A percentile compares a stretch with the other conserved stretches of the same genome.
These are phyloP conservation scores for Axea sp. DNA, from an alignment of 2,888 invertebrate species.

Conservation along the genomic window DNA sequence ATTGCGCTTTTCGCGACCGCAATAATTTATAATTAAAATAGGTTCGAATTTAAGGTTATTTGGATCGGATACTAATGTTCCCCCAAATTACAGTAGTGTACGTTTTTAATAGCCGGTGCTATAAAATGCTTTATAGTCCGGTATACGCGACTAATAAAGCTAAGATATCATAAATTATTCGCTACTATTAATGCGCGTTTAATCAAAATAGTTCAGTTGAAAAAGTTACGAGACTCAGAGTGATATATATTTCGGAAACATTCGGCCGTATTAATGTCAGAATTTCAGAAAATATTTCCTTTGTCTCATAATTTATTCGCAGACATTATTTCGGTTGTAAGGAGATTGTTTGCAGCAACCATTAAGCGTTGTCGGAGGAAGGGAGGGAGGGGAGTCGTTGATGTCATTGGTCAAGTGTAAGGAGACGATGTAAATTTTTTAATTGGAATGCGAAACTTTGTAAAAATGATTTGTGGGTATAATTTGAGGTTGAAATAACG, in stretches of 20 bases:
- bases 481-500: no score
- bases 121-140: conserved; percentile 2
- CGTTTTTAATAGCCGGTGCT: conserved; percentile 8
- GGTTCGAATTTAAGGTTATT: background rate
- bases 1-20: background rate
- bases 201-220: background rate
- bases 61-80: conserved; percentile 1
- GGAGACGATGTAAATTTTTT: no score
- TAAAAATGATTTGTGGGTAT: no score
- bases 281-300: no score
- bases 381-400: no score
- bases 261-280: background rate
- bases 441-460: no score
- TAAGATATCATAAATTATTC: conserved; percentile 12
- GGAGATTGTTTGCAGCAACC: no score
- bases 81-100: conserved; percentile 8
- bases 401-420: no score
- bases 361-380: no score
- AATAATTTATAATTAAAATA: conserved; percentile 1
- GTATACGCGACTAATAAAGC: conserved; percentile 11
- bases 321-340: no score
- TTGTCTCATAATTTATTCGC: no score
- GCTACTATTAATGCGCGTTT: conserved; percentile 1
- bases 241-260: conserved; percentile 7
- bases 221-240: no score